A percentile compares a stretch with the other conserved stretches of the same genome.
Conservation (phyloP, 2,888 invertebrate species). For the Harpagoxenus sublaevis region DNA sequence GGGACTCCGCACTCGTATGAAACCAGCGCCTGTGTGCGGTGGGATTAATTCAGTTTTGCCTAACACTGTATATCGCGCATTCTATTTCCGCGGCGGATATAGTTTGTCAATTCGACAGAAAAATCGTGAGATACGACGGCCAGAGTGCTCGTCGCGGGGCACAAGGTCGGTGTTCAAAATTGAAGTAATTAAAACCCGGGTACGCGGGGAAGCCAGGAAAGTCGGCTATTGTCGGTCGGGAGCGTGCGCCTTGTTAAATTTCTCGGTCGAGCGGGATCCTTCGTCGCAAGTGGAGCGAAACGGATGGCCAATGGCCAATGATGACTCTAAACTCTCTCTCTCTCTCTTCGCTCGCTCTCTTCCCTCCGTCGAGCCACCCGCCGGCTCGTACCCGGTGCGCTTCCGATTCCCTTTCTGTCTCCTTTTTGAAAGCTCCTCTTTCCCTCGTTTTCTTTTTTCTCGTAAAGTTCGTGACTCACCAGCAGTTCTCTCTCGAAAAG, state of each 20-base stretch:
- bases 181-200: constrained; percentile 81
- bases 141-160: constrained; percentile 12
- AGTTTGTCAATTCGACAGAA: not conserved
- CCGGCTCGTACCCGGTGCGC: constrained; percentile 24
- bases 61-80: not conserved
- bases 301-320: constrained; percentile 76
- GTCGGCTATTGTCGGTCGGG: constrained; percentile 73
- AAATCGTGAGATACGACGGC: constrained; percentile 24
- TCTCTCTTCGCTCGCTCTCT: not conserved
- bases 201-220: constrained; percentile 64
- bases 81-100: constrained; percentile 28
- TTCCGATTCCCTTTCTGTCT: constrained; percentile 55
- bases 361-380: not conserved
- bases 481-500: constrained; percentile 34
- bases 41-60: constrained; percentile 26
- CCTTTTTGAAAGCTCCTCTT: constrained; percentile 43
- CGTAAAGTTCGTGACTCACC: constrained; percentile 57
- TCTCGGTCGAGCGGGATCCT: constrained; percentile 79
- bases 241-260: constrained; percentile 81
- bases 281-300: constrained; percentile 79
- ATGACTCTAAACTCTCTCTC: constrained; percentile 63
- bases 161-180: constrained; percentile 70
- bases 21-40: not conserved
- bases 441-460: constrained; percentile 43
- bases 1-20: not conserved